Evolutionary conservation across 2,888 invertebrate species (phyloP).

Genomic region (Eupithecia insigniata): DNA sequence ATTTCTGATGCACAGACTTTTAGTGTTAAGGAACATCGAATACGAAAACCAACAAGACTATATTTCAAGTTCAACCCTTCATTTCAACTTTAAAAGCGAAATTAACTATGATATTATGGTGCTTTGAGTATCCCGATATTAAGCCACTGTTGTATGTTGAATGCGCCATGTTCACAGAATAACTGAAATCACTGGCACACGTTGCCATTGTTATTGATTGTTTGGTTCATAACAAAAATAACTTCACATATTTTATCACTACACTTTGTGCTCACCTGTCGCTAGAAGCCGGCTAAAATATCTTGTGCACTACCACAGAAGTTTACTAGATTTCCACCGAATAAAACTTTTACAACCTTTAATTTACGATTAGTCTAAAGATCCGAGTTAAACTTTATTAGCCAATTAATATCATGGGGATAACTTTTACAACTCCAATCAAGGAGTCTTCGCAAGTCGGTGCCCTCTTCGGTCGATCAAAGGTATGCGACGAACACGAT

Average conservation of each 20-base stretch:
- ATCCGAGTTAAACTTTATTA: constrained; percentile 12
- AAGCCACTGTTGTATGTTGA: not conserved
- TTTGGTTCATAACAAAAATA: not conserved
- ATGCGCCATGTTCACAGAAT: not conserved
- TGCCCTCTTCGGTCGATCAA: constrained; percentile 62
- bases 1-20: not conserved
- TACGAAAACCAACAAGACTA: not conserved
- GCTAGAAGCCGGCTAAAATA: not conserved
- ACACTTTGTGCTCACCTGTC: not conserved
- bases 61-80: not conserved
- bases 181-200: not conserved
- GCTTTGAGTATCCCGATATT: not conserved
- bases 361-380: constrained; percentile 3
- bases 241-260: not conserved
- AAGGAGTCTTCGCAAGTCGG: constrained; percentile 46
- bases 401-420: constrained; percentile 16
- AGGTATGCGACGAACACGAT: constrained; percentile 55
- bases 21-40: not conserved
- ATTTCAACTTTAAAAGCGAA: not conserved
- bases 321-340: not conserved
- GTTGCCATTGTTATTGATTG: not conserved
- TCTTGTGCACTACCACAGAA: not conserved
- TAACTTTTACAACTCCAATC: constrained; percentile 29
- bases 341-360: not conserved
- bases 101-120: no score